A percentile compares a stretch with the other conserved stretches of the same genome.
These are phyloP conservation scores for Salpingus planirostris DNA, from an alignment of 2,888 invertebrate genomes.

Conservation along the genomic window DNA sequence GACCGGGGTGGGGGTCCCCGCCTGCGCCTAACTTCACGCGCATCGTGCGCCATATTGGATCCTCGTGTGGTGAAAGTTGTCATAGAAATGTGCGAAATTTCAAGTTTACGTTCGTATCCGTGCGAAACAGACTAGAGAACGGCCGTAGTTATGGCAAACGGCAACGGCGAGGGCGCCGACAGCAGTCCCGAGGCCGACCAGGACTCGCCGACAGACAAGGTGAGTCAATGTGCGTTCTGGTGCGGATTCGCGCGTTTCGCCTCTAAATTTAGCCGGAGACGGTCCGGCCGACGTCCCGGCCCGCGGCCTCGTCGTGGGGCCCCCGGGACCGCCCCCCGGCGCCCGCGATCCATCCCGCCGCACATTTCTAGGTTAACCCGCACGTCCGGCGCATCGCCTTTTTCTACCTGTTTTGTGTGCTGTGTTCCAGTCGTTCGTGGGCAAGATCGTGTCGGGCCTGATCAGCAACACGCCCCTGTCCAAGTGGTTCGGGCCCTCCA, in stretches of 20 bases:
- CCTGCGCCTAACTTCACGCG: no score
- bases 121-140: conserved; percentile 8
- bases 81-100: conserved; percentile 35
- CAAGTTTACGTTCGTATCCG: conserved; percentile 10
- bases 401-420: conserved; percentile 2
- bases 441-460: conserved; percentile 56
- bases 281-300: background rate
- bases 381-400: no score
- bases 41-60: conserved; percentile 43
- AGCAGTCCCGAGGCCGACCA: conserved; percentile 23
- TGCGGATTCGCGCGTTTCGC: conserved; percentile 36
- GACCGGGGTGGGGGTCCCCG: no score
- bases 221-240: conserved; percentile 28
- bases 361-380: no score
- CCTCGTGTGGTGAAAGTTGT: conserved; percentile 42
- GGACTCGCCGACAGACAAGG: conserved; percentile 33
- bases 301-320: no score
- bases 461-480: conserved; percentile 50
- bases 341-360: no score
- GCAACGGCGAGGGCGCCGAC: conserved; percentile 28
- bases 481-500: conserved; percentile 44
- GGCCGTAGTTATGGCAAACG: conserved; percentile 34
- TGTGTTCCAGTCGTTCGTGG: conserved; percentile 58
- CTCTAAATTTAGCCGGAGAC: conserved; percentile 31
- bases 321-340: no score